Conservation (phyloP, 2,888 invertebrate genomes). For the Ichneumon xanthorius region DNA sequence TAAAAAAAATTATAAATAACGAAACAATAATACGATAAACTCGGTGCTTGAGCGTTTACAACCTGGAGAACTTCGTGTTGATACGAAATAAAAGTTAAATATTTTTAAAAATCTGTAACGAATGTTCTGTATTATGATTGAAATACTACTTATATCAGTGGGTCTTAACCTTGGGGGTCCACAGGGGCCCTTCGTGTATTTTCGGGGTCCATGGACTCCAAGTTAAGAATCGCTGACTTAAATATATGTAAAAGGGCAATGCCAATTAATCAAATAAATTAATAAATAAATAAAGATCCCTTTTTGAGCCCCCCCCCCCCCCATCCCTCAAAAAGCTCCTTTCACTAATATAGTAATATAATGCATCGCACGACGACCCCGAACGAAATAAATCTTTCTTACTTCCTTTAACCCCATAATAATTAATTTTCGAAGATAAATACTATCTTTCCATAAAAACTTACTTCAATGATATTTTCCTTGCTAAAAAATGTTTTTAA, state of each 20-base stretch:
- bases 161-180: too few relatives aligned
- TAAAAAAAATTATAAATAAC: background rate
- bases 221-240: too few relatives aligned
- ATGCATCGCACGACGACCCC: background rate
- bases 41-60: background rate
- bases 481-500: background rate
- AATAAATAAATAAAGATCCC: conserved; percentile 29
- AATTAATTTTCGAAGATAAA: background rate
- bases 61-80: conserved; percentile 17
- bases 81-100: background rate
- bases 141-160: too few relatives aligned
- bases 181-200: too few relatives aligned
- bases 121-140: too few relatives aligned
- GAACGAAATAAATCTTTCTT: background rate
- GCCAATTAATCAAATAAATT: too few relatives aligned
- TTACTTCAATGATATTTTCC: background rate
- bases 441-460: background rate
- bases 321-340: background rate
- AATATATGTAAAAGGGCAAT: too few relatives aligned
- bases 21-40: background rate
- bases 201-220: too few relatives aligned
- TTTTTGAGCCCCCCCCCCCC: background rate
- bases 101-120: too few relatives aligned
- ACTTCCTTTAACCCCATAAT: background rate
- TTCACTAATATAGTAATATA: background rate